Evolutionary conservation across 30 jellyfish, hydroid and myxozoan genomes (phyloP), one percentile per base, ranked within the genome.

Genomic region (Sanderia malayensis): DNA sequence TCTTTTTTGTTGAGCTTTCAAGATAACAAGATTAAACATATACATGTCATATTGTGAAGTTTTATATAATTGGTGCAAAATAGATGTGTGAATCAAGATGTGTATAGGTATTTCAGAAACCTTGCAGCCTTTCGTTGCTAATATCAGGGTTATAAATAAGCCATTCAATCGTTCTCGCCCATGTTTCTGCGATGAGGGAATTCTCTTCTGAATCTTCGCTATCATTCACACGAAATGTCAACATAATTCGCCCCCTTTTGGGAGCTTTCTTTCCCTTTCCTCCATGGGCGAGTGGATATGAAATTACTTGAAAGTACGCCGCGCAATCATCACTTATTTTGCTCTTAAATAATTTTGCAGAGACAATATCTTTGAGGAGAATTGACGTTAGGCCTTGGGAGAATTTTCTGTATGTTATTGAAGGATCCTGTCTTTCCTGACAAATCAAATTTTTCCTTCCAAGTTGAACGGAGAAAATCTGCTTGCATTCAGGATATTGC

Each of bases 131-230:
- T 13, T 74, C 79, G 25, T 26, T 76, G 24, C 71, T 18, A 2
- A 90, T 46, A 0, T 53, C 31, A 0, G 89, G 96, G 29, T 83
- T 84, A 46, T 52, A 31, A 24, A 83, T 57, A 61, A 90, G 69
- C 97, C 97, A 90, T 37, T 78, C 80, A 18, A 90, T 31, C 7
- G 97, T 66, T 17, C 97, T 66, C 23, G 87, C 81, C 97, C 97
- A 90, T 0, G 88, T 68, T 41, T 89, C 95, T 22, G 90, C 94
- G 63, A 83, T 72, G 31, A 44, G 21, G 72, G 63, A 45, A 34
- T 90, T 90, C 22, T 61, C 85, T 59, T 82, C 94, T 41, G 45
- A 63, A 61, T 76, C 87, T 22, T 71, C 86, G 0, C 85, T 63
- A 46, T 83, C 95, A 60, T 25, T 64, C 27, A 90, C 86, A 26